Evolutionary conservation across 2,797 vertebrate species (phyloP), one percentile per base, ranked within the genome.

Genomic region (Diglossa cyanea): DNA sequence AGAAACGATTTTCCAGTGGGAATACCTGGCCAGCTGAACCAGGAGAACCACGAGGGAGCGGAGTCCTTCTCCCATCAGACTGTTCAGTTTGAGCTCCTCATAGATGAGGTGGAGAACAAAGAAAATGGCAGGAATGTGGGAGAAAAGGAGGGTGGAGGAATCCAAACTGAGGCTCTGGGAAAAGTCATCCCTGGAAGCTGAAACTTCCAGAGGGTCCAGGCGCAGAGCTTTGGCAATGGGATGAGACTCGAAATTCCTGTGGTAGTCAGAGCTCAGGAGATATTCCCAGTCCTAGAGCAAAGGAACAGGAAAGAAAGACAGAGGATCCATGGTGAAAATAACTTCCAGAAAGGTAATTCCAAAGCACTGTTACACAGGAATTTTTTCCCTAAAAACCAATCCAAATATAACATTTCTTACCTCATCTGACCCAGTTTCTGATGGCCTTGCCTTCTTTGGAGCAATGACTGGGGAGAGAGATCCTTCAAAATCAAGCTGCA

Each of bases 381-480:
- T 39, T 51, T 70, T 61, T 39, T 6, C n/a, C 33, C 51, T 30
- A 16, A 20, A 72, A 76, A 25, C 4, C 8, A 54, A 62, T 4
- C 45, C 30, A 72, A 58, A n/a, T 13, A 3, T 5, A 20, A 58
- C 4, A 48, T 45, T 67, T 62, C 98, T 97, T 97, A 99, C 99
- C 95, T 99, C 99, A 92, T 99, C 99, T 90, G 99, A 99, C 77
- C 99, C 99, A 6, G 98, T 98, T 66, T 99, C 99, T 37, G 99
- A 99, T 6, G 99, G 99, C 28, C 99, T 98, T 51, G 99, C 99
- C 96, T 99, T 99, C 97, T 99, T 99, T 11, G 99, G 99, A 88
- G 99, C 99, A 96, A 99, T 99, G 93, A 99, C 99, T 26, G 99
- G 99, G 17, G 99, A 99, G 72, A 99, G 99, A 1, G 99, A 99